phyloP scores from a whole-genome alignment of 2,797 vertebrate genomes.

The Chromis chromis region DNA sequence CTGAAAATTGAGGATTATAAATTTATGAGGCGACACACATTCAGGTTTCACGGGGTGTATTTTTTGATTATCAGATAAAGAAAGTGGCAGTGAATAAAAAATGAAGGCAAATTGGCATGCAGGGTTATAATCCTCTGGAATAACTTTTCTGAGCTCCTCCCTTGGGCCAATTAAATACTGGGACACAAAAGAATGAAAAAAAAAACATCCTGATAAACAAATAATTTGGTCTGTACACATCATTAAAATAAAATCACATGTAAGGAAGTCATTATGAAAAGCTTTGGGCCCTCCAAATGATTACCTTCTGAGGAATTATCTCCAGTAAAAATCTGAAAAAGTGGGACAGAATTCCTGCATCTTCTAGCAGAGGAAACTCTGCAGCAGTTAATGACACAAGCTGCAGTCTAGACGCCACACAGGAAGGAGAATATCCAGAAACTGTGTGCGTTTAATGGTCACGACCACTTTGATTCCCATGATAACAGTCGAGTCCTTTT shows the following conservation, averaged over 20 bases:
- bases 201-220: constrained; percentile 36
- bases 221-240: constrained; percentile 23
- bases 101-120: constrained; percentile 21
- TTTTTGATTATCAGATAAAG: constrained; percentile 52
- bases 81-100: constrained; percentile 30
- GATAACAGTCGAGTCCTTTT: constrained; percentile 53
- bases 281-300: constrained; percentile 28
- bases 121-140: constrained; percentile 44
- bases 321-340: constrained; percentile 20
- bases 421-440: constrained; percentile 48
- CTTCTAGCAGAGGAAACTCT: constrained; percentile 4
- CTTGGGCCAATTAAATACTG: constrained; percentile 28
- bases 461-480: constrained; percentile 53
- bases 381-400: constrained; percentile 50
- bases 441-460: constrained; percentile 42
- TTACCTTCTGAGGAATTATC: constrained; percentile 20
- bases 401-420: constrained; percentile 59
- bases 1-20: constrained; percentile 49
- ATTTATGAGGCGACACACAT: constrained; percentile 43
- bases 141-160: constrained; percentile 40
- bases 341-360: constrained; percentile 23
- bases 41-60: constrained; percentile 22
- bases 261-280: constrained; percentile 34
- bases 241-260: constrained; percentile 37
- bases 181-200: no score